A percentile compares a stretch with the other conserved stretches of the same genome.
phyloP scores from a whole-genome alignment of 1,140 invertebrate species.

The Sminthurinus signatus region DNA sequence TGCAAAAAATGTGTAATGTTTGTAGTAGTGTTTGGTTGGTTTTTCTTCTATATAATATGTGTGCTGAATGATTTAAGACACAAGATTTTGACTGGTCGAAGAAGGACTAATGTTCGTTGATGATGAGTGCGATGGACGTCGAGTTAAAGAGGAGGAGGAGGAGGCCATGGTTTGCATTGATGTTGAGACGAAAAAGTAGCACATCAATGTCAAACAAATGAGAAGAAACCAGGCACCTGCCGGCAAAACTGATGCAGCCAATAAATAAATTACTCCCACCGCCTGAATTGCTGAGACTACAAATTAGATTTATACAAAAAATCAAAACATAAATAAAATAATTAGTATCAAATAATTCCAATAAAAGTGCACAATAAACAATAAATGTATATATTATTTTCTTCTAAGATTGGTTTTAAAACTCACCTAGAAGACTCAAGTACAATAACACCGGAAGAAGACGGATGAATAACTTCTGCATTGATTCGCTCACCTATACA shows the following conservation, averaged over 20 bases:
- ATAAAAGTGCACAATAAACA: too few relatives aligned
- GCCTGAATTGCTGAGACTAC: conserved; percentile 5
- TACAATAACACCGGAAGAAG: conserved; percentile 11
- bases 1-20: too few relatives aligned
- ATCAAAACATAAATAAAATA: too few relatives aligned
- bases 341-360: too few relatives aligned
- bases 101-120: neutral
- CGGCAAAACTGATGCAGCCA: neutral
- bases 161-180: neutral
- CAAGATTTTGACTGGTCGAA: neutral
- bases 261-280: neutral
- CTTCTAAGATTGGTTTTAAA: too few relatives aligned
- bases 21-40: too few relatives aligned
- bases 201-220: neutral
- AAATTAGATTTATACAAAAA: too few relatives aligned
- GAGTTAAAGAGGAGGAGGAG: neutral
- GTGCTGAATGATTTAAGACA: too few relatives aligned
- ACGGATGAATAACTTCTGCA: neutral
- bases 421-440: conserved; percentile 13
- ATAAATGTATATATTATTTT: too few relatives aligned
- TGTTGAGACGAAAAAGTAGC: conserved; percentile 3
- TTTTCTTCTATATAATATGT: too few relatives aligned
- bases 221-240: conserved; percentile 6
- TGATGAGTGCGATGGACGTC: neutral
- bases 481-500: conserved; percentile 8